A percentile compares a stretch with the other conserved stretches of the same genome.
These are phyloP conservation scores for Chaetodon trifasciatus DNA, from an alignment of 2,797 vertebrate species.

Conservation along the genomic window DNA sequence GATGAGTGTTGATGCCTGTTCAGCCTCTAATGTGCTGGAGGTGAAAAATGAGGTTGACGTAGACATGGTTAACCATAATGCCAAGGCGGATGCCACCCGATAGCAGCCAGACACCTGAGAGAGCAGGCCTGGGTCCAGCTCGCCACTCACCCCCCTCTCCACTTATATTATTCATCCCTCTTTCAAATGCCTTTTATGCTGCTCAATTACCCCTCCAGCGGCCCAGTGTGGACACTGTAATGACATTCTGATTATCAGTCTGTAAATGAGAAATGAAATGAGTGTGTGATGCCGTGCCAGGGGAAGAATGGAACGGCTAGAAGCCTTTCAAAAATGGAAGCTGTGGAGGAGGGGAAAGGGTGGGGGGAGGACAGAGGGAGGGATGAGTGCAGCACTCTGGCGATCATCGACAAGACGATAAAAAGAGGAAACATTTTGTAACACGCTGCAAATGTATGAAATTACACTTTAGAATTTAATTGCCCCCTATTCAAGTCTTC, in stretches of 20 bases:
- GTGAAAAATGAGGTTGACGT: constrained; percentile 77
- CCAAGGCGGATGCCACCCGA: constrained; percentile 79
- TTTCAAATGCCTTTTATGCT: constrained; percentile 88
- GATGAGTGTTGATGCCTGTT: constrained; percentile 69
- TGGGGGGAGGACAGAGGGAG: constrained; percentile 62
- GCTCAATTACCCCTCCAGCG: constrained; percentile 94
- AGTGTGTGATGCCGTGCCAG: constrained; percentile 91
- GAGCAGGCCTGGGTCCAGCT: constrained; percentile 75
- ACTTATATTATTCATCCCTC: constrained; percentile 85
- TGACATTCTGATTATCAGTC: constrained; percentile 99
- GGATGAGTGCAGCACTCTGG: constrained; percentile 74
- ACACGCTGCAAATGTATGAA: constrained; percentile 80
- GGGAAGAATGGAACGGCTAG: constrained; percentile 88
- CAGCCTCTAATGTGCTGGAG: constrained; percentile 67
- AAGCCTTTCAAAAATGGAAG: constrained; percentile 86
- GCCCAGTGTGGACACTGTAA: constrained; percentile 94
- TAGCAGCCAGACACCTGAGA: constrained; percentile 85
- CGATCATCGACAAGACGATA: constrained; percentile 77
- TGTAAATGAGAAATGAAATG: constrained; percentile 99
- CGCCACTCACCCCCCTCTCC: constrained; percentile 68
- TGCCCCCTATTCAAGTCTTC: constrained; percentile 87
- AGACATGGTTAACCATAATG: constrained; percentile 79
- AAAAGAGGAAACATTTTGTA: constrained; percentile 81
- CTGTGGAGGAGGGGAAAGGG: constrained; percentile 55
- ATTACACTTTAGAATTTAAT: constrained; percentile 87